Evolutionary conservation across 2,888 invertebrate genomes (phyloP).

Genomic region (Eupithecia exiguata): DNA sequence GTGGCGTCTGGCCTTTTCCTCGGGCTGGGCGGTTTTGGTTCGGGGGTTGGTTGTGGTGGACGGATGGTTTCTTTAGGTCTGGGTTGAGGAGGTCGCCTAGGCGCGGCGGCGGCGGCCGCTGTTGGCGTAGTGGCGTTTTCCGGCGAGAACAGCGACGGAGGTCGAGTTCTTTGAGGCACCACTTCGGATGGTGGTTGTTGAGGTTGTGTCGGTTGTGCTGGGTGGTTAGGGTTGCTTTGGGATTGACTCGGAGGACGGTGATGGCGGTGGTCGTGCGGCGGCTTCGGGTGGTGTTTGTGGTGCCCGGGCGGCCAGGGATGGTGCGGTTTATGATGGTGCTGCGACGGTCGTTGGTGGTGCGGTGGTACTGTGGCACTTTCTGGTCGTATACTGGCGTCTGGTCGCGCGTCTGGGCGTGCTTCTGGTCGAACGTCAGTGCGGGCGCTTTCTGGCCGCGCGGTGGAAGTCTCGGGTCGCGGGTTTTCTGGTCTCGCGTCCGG

Average conservation of each 20-base stretch:
- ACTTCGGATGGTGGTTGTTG: constrained; percentile 22
- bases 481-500: constrained; percentile 19
- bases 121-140: constrained; percentile 83
- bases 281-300: constrained; percentile 71
- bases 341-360: constrained; percentile 56
- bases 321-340: constrained; percentile 65
- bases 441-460: constrained; percentile 13
- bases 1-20: constrained; percentile 69
- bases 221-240: constrained; percentile 51
- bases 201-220: constrained; percentile 47
- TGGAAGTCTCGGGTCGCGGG: constrained; percentile 16
- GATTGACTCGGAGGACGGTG: constrained; percentile 56
- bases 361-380: constrained; percentile 40
- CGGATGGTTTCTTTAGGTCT: constrained; percentile 56
- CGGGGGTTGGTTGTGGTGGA: constrained; percentile 53
- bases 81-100: constrained; percentile 50
- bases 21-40: constrained; percentile 61
- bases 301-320: constrained; percentile 62
- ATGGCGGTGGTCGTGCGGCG: constrained; percentile 71
- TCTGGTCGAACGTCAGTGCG: constrained; percentile 22
- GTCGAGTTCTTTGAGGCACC: constrained; percentile 71
- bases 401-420: constrained; percentile 19
- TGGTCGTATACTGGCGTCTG: constrained; percentile 19
- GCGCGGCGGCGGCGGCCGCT: constrained; percentile 66
- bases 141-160: constrained; percentile 87